Percentiles rank a stretch among this genome's conserved stretches.
These are phyloP conservation scores for Epinephelus coioides DNA, from an alignment of 2,797 vertebrate genomes.

Conservation along the genomic window DNA sequence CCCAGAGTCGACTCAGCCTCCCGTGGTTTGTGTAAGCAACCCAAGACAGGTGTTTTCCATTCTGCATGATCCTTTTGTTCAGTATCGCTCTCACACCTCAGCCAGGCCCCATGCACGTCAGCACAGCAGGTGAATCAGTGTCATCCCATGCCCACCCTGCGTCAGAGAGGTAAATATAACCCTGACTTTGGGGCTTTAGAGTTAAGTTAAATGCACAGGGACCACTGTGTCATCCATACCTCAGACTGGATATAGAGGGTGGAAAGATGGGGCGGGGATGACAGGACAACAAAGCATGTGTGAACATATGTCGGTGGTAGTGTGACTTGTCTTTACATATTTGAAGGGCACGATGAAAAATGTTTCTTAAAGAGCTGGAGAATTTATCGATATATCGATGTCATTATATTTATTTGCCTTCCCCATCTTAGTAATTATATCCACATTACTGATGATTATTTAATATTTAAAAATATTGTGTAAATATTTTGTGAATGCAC, in stretches of 20 bases:
- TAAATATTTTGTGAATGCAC: too few species aligned
- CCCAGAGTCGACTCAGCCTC: constrained; percentile 25
- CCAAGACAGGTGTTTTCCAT: constrained; percentile 71
- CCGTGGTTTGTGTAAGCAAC: constrained; percentile 38
- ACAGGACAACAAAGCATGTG: constrained; percentile 10
- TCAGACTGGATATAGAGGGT: constrained; percentile 13
- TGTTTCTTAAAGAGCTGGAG: background rate
- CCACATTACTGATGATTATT: too few species aligned
- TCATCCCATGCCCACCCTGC: constrained; percentile 39
- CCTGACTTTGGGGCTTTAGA: constrained; percentile 45
- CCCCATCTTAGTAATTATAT: too few species aligned
- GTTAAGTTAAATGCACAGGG: constrained; percentile 37
- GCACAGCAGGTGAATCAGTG: constrained; percentile 56
- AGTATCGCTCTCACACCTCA: constrained; percentile 59
- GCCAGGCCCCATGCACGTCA: constrained; percentile 39
- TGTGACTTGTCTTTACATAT: background rate
- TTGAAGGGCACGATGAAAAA: background rate
- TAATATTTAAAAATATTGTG: too few species aligned
- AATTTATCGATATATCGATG: too few species aligned
- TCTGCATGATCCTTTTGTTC: constrained; percentile 48
- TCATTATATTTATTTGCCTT: too few species aligned
- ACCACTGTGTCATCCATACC: constrained; percentile 1
- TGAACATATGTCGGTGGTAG: background rate
- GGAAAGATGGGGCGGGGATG: background rate
- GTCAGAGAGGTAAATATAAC: constrained; percentile 67